Conservation (phyloP, 2,113 vertebrate species). For the Motacilla tschutschensis region DNA sequence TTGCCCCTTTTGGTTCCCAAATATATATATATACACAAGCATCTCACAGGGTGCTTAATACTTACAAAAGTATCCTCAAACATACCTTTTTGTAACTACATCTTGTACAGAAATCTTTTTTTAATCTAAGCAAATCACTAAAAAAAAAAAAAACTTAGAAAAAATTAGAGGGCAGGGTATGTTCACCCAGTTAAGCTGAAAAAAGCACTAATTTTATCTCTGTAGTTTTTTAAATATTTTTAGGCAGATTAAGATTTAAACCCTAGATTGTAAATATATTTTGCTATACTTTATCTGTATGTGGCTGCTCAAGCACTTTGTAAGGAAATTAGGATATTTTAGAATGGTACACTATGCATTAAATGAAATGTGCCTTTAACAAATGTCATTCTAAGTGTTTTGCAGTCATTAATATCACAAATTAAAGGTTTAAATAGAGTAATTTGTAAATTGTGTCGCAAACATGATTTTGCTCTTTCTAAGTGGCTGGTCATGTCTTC, state of each 20-base stretch:
- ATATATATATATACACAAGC: slow-evolving; percentile 39
- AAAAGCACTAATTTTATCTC: slow-evolving; percentile 95
- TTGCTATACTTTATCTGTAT: slow-evolving; percentile 84
- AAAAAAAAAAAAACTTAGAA: slow-evolving; percentile 25
- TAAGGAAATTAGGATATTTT: slow-evolving; percentile 80
- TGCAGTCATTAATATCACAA: slow-evolving; percentile 88
- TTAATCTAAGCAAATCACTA: slow-evolving; percentile 78
- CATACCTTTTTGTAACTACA: slow-evolving; percentile 74
- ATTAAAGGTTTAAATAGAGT: slow-evolving; percentile 87
- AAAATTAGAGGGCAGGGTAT: slow-evolving; percentile 79
- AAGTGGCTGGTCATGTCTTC: slow-evolving; percentile 4
- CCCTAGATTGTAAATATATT: slow-evolving; percentile 91
- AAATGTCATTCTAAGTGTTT: slow-evolving; percentile 80
- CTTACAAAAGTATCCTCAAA: slow-evolving; percentile 64
- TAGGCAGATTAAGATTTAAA: slow-evolving; percentile 87
- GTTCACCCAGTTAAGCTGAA: slow-evolving; percentile 88
- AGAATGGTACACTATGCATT: slow-evolving; percentile 91
- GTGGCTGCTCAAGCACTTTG: slow-evolving; percentile 90
- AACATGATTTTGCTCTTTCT: slow-evolving; percentile 57
- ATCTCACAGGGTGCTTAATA: slow-evolving; percentile 62
- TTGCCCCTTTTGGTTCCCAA: slow-evolving; percentile 63
- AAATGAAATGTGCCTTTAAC: slow-evolving; percentile 84
- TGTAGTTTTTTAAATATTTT: slow-evolving; percentile 84
- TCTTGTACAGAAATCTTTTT: slow-evolving; percentile 74
- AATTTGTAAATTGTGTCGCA: slow-evolving; percentile 74